Percentiles rank a stretch among this genome's conserved stretches.
These are phyloP conservation scores for Chaetophractus vellerosus DNA, from an alignment of 2,797 vertebrate species.

Conservation along the genomic window DNA sequence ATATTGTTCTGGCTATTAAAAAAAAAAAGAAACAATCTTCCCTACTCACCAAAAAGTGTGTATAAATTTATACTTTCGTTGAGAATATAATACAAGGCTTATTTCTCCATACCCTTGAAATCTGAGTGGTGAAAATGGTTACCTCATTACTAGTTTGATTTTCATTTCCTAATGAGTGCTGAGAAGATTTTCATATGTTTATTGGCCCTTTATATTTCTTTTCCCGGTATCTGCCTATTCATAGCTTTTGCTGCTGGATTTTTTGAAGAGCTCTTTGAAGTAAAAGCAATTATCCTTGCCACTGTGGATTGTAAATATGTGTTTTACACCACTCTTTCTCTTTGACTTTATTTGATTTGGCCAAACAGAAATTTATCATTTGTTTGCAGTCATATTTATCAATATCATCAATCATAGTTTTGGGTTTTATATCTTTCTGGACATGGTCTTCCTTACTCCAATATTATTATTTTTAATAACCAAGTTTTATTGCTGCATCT, in stretches of 20 bases:
- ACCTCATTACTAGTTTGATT: not conserved
- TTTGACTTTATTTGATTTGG: constrained; percentile 10
- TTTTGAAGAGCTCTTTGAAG: not conserved
- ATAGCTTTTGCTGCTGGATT: not conserved
- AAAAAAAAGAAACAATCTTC: not conserved
- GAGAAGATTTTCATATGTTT: not conserved
- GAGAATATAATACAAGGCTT: not conserved
- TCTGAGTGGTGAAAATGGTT: not conserved
- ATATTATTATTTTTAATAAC: not conserved
- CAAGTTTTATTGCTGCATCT: not conserved
- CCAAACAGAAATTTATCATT: not conserved
- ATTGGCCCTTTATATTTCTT: not conserved
- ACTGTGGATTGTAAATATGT: not conserved
- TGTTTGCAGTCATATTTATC: not conserved
- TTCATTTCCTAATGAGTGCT: not conserved
- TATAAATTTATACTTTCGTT: not conserved
- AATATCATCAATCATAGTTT: not conserved
- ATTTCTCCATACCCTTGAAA: constrained; percentile 3
- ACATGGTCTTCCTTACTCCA: not conserved
- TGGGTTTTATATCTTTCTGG: not conserved
- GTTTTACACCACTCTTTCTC: not conserved
- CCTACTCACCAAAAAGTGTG: not conserved
- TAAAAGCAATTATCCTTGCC: not conserved
- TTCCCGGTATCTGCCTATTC: not conserved
- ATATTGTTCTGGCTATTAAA: no score